Conservation (phyloP, 23 tunicate genomes). For the Styela plicata region DNA sequence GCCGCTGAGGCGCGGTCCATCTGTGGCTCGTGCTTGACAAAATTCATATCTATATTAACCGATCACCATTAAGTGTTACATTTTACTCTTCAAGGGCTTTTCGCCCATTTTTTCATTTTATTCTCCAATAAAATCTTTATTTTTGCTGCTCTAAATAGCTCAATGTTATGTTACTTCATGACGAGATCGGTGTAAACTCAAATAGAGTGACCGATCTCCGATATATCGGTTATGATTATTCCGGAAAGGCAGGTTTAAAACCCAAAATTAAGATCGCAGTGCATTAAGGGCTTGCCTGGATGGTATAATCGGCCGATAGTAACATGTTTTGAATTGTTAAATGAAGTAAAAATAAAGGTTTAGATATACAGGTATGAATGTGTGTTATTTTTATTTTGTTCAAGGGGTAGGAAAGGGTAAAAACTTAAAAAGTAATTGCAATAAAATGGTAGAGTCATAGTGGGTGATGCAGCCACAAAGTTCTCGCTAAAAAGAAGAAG, state of each 20-base stretch:
- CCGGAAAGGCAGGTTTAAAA: neutral
- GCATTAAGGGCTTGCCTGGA: slow-evolving; percentile 17
- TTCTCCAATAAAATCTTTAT: neutral
- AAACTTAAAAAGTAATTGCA: too few species aligned
- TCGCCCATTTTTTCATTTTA: neutral
- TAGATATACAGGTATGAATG: too few species aligned
- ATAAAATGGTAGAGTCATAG: too few species aligned
- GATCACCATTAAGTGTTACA: too few species aligned
- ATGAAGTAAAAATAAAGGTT: slow-evolving; percentile 3
- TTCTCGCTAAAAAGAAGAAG: too few species aligned
- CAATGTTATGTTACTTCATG: slow-evolving; percentile 6
- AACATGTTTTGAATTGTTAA: neutral
- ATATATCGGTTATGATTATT: neutral
- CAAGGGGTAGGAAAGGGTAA: too few species aligned
- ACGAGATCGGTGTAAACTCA: neutral
- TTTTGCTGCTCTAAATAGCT: neutral
- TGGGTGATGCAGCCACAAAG: too few species aligned
- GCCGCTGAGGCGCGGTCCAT: too few species aligned
- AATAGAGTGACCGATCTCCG: neutral
- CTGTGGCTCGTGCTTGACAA: too few species aligned
- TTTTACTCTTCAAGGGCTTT: too few species aligned
- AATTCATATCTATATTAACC: too few species aligned
- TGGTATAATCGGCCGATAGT: neutral
- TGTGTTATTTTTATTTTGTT: too few species aligned
- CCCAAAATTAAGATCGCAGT: neutral